These are phyloP conservation scores for Diplolepis rosae DNA, from an alignment of 2,888 invertebrate genomes.

Conservation along the genomic window DNA sequence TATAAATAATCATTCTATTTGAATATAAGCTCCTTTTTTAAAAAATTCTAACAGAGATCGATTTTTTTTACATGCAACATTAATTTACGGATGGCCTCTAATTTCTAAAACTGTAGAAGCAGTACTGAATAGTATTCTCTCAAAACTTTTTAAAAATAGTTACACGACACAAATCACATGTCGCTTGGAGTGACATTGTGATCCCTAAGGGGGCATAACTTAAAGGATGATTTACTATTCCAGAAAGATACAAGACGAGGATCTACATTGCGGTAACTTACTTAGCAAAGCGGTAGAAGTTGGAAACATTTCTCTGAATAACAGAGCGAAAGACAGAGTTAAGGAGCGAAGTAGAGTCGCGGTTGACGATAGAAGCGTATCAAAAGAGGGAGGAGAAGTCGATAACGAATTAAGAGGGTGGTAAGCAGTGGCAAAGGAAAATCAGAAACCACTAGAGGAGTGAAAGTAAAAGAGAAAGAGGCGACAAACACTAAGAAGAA, in stretches of 20 bases:
- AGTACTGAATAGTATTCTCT: no score
- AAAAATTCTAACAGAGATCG: no score
- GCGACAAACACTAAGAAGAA: neutral
- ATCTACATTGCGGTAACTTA: constrained; percentile 23
- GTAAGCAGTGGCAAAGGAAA: neutral
- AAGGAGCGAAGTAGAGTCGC: constrained; percentile 33
- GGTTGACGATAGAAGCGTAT: neutral
- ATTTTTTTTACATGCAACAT: no score
- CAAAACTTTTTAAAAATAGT: neutral
- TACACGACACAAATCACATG: neutral
- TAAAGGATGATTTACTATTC: constrained; percentile 19
- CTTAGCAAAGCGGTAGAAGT: constrained; percentile 4
- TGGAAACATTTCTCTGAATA: constrained; percentile 21
- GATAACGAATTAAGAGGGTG: constrained; percentile 5
- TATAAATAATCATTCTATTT: no score
- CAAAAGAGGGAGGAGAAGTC: neutral
- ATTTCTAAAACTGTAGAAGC: no score
- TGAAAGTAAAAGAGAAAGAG: constrained; percentile 31
- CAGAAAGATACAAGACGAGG: constrained; percentile 13
- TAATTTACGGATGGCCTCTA: no score
- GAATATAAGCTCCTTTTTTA: no score
- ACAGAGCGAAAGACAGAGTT: constrained; percentile 29
- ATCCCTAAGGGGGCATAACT: constrained; percentile 8
- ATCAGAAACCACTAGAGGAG: constrained; percentile 33
- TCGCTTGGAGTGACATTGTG: neutral